Percentiles rank a stretch among this genome's conserved stretches.
Evolutionary conservation across 1,140 invertebrate genomes (phyloP).

Genomic region (Pachypeltis micranthus): DNA sequence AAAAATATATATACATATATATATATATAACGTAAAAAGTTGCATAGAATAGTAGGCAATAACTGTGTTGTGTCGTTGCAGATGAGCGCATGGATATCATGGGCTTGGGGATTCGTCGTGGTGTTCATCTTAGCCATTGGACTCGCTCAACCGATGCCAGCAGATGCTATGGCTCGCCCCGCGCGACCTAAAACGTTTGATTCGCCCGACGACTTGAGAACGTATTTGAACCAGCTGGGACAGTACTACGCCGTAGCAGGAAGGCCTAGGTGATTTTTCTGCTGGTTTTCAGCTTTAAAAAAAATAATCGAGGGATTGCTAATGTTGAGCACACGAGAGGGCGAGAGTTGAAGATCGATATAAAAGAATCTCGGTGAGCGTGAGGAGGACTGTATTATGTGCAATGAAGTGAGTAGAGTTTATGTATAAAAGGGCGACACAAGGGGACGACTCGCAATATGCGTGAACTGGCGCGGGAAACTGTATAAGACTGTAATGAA

Average conservation of each 20-base stretch:
- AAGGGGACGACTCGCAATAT: too few relatives aligned
- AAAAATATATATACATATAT: too few relatives aligned
- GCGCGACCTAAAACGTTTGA: conserved; percentile 39
- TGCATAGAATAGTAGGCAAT: not conserved
- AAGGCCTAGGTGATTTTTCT: conserved; percentile 38
- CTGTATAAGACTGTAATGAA: too few relatives aligned
- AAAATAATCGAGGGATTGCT: not conserved
- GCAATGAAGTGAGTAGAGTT: not conserved
- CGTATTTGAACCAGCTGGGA: conserved; percentile 41
- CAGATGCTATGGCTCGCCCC: conserved; percentile 34
- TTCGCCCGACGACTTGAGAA: conserved; percentile 39
- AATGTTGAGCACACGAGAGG: not conserved
- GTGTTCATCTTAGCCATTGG: not conserved
- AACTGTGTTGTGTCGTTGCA: conserved; percentile 1
- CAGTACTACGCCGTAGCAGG: conserved; percentile 44
- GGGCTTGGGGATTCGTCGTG: not conserved
- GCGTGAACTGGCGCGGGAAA: too few relatives aligned
- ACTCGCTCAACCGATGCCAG: conserved; percentile 7
- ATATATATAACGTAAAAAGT: too few relatives aligned
- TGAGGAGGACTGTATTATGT: not conserved
- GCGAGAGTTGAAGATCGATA: not conserved
- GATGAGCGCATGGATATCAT: conserved; percentile 11
- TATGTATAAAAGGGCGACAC: too few relatives aligned
- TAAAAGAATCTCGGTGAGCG: not conserved
- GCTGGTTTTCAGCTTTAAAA: not conserved